Conservation (phyloP, 1,140 invertebrate species). For the Drosophila ananassae region DNA sequence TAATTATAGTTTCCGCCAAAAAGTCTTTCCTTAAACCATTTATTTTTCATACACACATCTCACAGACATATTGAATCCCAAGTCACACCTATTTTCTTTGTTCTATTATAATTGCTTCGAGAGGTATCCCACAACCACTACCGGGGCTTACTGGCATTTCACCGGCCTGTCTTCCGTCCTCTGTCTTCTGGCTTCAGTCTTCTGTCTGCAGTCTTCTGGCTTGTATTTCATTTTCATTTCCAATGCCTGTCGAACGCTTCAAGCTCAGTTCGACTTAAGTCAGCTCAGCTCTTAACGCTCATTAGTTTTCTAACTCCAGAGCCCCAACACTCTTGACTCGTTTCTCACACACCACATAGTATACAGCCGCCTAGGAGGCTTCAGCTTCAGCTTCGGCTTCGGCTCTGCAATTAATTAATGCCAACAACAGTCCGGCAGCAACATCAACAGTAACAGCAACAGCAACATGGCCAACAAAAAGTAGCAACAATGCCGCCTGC, state of each 20-base stretch:
- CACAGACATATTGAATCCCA: not conserved
- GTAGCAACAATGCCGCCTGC: slow-evolving; percentile 72
- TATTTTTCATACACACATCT: not conserved
- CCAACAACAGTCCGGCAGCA: slow-evolving; percentile 57
- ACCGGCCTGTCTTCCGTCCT: slow-evolving; percentile 33
- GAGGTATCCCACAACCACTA: slow-evolving; percentile 23
- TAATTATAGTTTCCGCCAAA: slow-evolving; percentile 1
- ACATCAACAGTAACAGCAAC: slow-evolving; percentile 24
- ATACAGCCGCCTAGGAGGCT: slow-evolving; percentile 28
- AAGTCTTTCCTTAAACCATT: not conserved
- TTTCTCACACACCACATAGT: slow-evolving; percentile 57
- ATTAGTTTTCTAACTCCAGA: slow-evolving; percentile 63
- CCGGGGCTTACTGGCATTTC: slow-evolving; percentile 28
- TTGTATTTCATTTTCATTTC: slow-evolving; percentile 70
- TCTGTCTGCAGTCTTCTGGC: slow-evolving; percentile 33
- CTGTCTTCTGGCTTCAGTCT: slow-evolving; percentile 14
- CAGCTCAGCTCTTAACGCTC: slow-evolving; percentile 63
- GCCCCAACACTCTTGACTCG: slow-evolving; percentile 50
- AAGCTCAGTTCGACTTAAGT: slow-evolving; percentile 28
- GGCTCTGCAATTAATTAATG: slow-evolving; percentile 78
- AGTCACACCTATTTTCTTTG: slow-evolving; percentile 4
- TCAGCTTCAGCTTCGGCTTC: slow-evolving; percentile 13
- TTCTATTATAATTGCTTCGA: slow-evolving; percentile 30
- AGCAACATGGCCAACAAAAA: slow-evolving; percentile 52
- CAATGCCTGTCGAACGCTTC: slow-evolving; percentile 56